Base-by-base conservation (phyloP, 2,797 vertebrate species). In the Sebastes taczanowskii region DNA sequence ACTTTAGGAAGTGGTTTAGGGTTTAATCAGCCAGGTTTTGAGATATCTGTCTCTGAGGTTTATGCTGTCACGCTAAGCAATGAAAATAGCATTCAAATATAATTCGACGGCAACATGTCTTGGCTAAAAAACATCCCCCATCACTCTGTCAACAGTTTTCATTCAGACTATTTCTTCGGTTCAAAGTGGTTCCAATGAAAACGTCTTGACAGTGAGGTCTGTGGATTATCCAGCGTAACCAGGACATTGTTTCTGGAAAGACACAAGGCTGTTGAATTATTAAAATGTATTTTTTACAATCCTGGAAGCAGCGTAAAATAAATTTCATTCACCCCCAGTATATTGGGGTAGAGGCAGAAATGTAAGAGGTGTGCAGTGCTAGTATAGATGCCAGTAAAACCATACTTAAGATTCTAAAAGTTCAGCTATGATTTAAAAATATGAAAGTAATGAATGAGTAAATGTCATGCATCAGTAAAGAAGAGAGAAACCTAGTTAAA, bases 191-290 rank as follows among this genome's bases (percentile, higher is more conserved):
- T 74, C 27, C 16, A 46, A 30, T 58, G 20, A 42, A 80, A 72
- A 53, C 70, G 1, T 59, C 29, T 68, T 34, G 10, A 65, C 65
- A 29, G 42, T 9, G 22, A 55, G 7, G 14, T 61, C 11, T 70
- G 53, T 63, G 27, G 72, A 35, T 78, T 32, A 35, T 62, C 20
- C 23, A 62, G 23, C 59, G 20, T 32, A 67, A 71, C 60, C n/a
- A 42, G 11, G 58, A 35, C 61, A 29, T 74, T 2, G 52, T 83
- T 71, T 71, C 29, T 73, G n/a, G 20, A 81, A 69, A 79, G 35
- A 66, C 58, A 64, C 38, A 25, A 16, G 18, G 75, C 56, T 79
- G 52, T 27, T 83, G 32, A 81, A 82, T 83, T 82, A 72, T 84
- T 78, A 27, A 80, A 80, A 82, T 65, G 22, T 49, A 67, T 73